Evolutionary conservation across 1,140 invertebrate species (phyloP).

Genomic region (Brachionus angularis): DNA sequence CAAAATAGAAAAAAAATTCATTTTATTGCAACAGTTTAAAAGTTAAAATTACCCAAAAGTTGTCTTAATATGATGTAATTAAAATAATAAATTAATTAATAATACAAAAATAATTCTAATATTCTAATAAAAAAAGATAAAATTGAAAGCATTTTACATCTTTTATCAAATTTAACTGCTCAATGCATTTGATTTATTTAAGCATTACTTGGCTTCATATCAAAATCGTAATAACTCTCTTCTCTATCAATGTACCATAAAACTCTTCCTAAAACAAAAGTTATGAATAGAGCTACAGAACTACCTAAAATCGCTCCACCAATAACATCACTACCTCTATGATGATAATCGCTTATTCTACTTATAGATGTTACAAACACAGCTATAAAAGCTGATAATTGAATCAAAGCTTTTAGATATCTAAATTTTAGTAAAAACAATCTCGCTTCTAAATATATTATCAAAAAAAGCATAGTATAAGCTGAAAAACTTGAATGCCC

Average conservation of each 20-base stretch:
- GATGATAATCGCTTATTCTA: constrained; percentile 87
- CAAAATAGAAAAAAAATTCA: no score
- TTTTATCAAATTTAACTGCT: no score
- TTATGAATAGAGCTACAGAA: constrained; percentile 60
- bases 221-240: constrained; percentile 17
- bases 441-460: constrained; percentile 30
- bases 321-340: constrained; percentile 85
- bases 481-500: constrained; percentile 62
- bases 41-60: no score
- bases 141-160: no score
- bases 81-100: no score
- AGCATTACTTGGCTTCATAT: background rate
- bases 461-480: constrained; percentile 58
- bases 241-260: constrained; percentile 4
- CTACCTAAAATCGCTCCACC: constrained; percentile 65
- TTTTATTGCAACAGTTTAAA: no score
- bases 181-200: no score
- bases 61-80: no score
- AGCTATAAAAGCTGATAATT: constrained; percentile 10
- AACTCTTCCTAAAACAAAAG: background rate
- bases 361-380: constrained; percentile 56
- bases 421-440: constrained; percentile 1
- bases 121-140: no score
- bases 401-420: constrained; percentile 32
- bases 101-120: no score